A percentile compares a stretch with the other conserved stretches of the same genome.
Evolutionary conservation across 2,888 invertebrate genomes (phyloP).

Genomic region (Anoncus sp.): DNA sequence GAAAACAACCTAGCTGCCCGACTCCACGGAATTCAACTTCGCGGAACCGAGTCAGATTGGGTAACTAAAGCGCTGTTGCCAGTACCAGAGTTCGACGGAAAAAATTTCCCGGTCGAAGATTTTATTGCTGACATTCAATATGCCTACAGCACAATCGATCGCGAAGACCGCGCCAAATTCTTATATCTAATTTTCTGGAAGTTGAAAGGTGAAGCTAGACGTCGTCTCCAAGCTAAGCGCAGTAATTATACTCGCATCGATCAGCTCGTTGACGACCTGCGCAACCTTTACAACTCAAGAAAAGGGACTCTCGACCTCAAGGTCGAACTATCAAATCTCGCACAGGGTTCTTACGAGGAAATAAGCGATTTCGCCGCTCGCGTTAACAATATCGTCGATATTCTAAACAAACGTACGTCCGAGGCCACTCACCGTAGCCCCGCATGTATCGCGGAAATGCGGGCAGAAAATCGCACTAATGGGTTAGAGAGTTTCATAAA

Average conservation of each 20-base stretch:
- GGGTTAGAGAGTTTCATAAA: no score
- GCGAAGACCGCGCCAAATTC: no score
- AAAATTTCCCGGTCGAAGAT: no score
- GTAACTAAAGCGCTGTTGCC: neutral
- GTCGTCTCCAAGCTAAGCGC: no score
- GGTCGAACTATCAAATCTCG: neutral
- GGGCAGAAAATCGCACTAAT: no score
- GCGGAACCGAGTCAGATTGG: neutral
- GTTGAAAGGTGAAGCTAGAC: no score
- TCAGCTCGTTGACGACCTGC: neutral
- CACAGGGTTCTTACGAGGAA: no score
- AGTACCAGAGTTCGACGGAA: no score
- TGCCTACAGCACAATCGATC: neutral
- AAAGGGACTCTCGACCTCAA: slow-evolving; percentile 1
- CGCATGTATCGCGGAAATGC: slow-evolving; percentile 1
- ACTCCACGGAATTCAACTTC: neutral
- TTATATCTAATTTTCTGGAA: neutral
- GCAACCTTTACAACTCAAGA: slow-evolving; percentile 1
- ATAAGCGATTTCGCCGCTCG: no score
- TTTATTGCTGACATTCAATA: no score
- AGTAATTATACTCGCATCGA: no score
- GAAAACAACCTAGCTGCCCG: neutral
- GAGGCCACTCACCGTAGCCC: neutral
- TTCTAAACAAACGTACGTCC: neutral
- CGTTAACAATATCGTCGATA: no score